Percentiles rank a stretch among this genome's conserved stretches.
Evolutionary conservation across 2,797 vertebrate species (phyloP).

Genomic region (Enteromius afrohamiltoni): DNA sequence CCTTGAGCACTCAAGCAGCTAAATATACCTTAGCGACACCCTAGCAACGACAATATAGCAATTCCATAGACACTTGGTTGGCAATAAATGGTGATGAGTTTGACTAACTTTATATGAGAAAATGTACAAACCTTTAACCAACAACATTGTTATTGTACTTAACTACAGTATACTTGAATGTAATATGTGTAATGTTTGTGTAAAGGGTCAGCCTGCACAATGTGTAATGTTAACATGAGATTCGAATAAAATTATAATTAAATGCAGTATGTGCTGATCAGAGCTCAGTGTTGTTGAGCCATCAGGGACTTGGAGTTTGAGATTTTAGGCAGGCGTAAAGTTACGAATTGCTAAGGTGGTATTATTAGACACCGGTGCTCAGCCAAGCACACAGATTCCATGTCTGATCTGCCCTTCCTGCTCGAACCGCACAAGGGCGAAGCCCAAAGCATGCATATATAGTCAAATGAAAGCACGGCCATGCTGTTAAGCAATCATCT

Average conservation of each 20-base stretch:
- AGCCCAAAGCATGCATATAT: slow-evolving; percentile 59
- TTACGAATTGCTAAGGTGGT: slow-evolving; percentile 46
- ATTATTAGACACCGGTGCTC: slow-evolving; percentile 53
- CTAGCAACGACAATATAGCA: not conserved
- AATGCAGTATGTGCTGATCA: slow-evolving; percentile 41
- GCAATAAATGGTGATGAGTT: not conserved
- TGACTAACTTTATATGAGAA: not conserved
- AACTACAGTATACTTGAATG: not conserved
- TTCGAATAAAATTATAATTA: not conserved
- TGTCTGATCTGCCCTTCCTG: slow-evolving; percentile 60
- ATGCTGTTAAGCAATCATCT: slow-evolving; percentile 71
- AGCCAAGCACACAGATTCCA: slow-evolving; percentile 40
- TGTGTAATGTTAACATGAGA: not conserved
- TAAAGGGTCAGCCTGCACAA: not conserved
- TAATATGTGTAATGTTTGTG: not conserved
- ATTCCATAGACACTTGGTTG: not conserved
- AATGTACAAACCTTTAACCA: not conserved
- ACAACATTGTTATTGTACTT: not conserved
- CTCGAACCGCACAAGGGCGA: slow-evolving; percentile 55
- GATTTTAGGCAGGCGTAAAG: slow-evolving; percentile 45
- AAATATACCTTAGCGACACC: not conserved
- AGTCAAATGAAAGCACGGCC: slow-evolving; percentile 64
- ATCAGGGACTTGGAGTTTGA: slow-evolving; percentile 28
- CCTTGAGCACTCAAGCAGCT: no score
- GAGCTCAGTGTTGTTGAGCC: slow-evolving; percentile 39